Evolutionary conservation across 2,888 invertebrate species (phyloP).

Genomic region (Epiblema foenella): DNA sequence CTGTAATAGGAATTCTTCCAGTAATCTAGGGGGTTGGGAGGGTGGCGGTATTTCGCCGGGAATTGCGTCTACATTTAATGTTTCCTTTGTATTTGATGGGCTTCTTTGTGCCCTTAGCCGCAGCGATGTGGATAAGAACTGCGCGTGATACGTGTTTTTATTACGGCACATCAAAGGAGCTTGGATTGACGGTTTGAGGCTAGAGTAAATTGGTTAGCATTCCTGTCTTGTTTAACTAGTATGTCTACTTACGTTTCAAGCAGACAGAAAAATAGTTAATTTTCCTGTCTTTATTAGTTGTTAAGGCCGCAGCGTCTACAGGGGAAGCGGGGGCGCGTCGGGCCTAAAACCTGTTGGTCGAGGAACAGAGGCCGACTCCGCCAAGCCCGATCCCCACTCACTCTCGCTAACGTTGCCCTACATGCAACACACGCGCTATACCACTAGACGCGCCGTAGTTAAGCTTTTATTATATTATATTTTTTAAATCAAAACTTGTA

Average conservation of each 20-base stretch:
- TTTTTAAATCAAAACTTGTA: too few relatives aligned
- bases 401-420: too few relatives aligned
- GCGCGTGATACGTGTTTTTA: conserved; percentile 39
- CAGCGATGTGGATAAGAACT: conserved; percentile 33
- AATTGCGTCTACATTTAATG: conserved; percentile 43
- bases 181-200: conserved; percentile 19
- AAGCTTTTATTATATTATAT: too few relatives aligned
- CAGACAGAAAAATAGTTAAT: not conserved
- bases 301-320: too few relatives aligned
- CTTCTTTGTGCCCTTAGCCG: conserved; percentile 35
- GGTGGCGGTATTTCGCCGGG: conserved; percentile 17
- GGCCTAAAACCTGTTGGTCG: too few relatives aligned
- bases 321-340: too few relatives aligned
- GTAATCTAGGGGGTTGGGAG: conserved; percentile 19
- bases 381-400: too few relatives aligned
- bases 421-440: too few relatives aligned
- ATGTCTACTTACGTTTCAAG: not conserved
- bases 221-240: conserved; percentile 13
- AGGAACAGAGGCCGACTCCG: too few relatives aligned
- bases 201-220: conserved; percentile 17
- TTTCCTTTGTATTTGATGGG: conserved; percentile 42
- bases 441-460: too few relatives aligned
- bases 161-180: conserved; percentile 25
- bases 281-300: too few relatives aligned
- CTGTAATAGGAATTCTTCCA: conserved; percentile 37